phyloP scores from a whole-genome alignment of 2,888 invertebrate species.

The Pasiphila rectangulata region DNA sequence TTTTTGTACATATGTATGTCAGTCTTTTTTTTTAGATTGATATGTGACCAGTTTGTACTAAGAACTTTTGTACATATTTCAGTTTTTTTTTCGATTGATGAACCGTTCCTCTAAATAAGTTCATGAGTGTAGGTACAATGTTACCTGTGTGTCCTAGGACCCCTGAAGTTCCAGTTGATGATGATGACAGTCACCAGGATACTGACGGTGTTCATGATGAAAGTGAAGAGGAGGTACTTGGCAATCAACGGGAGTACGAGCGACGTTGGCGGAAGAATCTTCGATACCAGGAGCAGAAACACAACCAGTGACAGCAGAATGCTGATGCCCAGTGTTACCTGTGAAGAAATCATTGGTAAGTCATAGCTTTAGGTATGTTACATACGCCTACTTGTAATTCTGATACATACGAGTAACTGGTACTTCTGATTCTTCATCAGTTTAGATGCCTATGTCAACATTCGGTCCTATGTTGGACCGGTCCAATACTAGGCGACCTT shows the following conservation, averaged over 20 bases:
- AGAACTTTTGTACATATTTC: too few species aligned
- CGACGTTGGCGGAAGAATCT: slow-evolving; percentile 99
- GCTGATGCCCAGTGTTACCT: slow-evolving; percentile 97
- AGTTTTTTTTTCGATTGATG: too few species aligned
- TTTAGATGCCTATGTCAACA: too few species aligned
- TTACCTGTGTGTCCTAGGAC: slow-evolving; percentile 94
- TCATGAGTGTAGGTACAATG: too few species aligned
- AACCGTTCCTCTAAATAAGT: too few species aligned
- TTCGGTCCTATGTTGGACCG: too few species aligned
- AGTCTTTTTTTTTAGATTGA: neutral
- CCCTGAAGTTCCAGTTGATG: slow-evolving; percentile 99
- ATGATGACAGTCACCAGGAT: slow-evolving; percentile 99
- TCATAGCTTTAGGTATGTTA: neutral
- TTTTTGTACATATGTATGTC: too few species aligned
- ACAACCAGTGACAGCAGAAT: slow-evolving; percentile 99
- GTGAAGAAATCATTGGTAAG: slow-evolving; percentile 35
- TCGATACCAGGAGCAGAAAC: slow-evolving; percentile 98
- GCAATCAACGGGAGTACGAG: slow-evolving; percentile 98
- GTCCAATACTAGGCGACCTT: too few species aligned
- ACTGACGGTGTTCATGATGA: slow-evolving; percentile 99
- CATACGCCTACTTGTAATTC: neutral
- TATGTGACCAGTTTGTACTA: too few species aligned
- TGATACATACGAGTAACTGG: too few species aligned
- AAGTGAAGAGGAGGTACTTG: slow-evolving; percentile 99
- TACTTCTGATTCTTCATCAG: too few species aligned